Percentiles rank a stretch among this genome's conserved stretches.
phyloP scores from a whole-genome alignment of 2,113 vertebrate species.

The Hemicordylus capensis region DNA sequence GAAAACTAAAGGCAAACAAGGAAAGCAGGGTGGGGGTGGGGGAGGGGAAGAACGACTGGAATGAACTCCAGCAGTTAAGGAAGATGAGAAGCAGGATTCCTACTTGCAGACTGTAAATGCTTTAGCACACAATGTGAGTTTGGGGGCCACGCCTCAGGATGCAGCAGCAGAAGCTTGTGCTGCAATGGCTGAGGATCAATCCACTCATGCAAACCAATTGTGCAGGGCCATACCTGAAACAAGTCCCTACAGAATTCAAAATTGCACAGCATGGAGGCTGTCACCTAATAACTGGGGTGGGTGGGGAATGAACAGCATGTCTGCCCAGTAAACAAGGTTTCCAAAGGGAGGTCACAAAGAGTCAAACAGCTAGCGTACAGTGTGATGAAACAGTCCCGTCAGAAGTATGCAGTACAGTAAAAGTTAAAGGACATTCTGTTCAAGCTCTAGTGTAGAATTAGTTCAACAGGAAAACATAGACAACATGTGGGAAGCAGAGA shows the following conservation, averaged over 20 bases:
- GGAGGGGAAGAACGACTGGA: too few relatives aligned
- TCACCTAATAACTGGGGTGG: not conserved
- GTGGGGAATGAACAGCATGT: not conserved
- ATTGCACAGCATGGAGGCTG: not conserved
- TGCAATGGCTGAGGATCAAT: too few relatives aligned
- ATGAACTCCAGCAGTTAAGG: not conserved
- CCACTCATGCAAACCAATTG: too few relatives aligned
- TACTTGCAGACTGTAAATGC: not conserved
- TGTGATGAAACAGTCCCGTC: not conserved
- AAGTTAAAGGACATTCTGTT: slow-evolving; percentile 5
- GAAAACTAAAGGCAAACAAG: not conserved
- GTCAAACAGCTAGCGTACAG: not conserved
- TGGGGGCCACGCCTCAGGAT: not conserved
- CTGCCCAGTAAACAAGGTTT: not conserved
- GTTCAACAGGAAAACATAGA: not conserved
- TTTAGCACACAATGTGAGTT: not conserved
- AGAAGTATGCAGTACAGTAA: not conserved
- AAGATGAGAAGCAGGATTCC: not conserved
- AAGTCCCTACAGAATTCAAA: not conserved
- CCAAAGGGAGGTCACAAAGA: not conserved
- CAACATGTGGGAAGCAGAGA: not conserved
- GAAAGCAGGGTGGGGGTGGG: not conserved
- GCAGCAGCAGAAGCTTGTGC: too few relatives aligned
- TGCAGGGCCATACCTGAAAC: too few relatives aligned
- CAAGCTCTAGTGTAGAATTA: not conserved